Percentiles rank a stretch among this genome's conserved stretches.
These are phyloP conservation scores for Procambarus virginalis DNA, from an alignment of 1,140 invertebrate genomes.

Conservation along the genomic window DNA sequence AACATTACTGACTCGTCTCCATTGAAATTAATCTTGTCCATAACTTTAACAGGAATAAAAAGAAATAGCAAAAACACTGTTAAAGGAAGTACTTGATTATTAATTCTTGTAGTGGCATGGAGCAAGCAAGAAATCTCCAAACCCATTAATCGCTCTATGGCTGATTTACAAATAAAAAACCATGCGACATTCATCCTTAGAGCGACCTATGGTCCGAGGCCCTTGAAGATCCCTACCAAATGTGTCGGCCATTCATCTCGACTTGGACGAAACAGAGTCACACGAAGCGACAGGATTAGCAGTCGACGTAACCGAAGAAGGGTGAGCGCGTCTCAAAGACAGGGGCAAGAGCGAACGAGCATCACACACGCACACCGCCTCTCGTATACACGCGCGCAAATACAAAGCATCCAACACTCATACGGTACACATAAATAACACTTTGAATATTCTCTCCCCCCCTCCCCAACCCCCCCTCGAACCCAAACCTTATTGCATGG, in stretches of 20 bases:
- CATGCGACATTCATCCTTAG: conserved; percentile 21
- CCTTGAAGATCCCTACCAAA: background rate
- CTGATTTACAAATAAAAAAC: conserved; percentile 26
- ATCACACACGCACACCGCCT: background rate
- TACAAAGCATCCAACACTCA: conserved; percentile 11
- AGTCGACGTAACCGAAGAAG: background rate
- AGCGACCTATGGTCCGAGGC: background rate
- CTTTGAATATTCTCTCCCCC: background rate
- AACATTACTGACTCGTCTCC: too few relatives aligned
- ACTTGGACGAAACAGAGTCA: too few relatives aligned
- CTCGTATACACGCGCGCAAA: background rate
- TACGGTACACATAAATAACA: conserved; percentile 8
- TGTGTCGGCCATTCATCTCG: background rate
- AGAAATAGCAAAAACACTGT: too few relatives aligned
- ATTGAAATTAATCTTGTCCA: too few relatives aligned
- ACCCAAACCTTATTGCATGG: background rate
- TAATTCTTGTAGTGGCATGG: background rate
- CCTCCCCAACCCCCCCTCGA: background rate
- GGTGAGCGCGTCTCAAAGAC: background rate
- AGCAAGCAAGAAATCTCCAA: background rate
- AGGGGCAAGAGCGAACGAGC: background rate
- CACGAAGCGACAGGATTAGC: background rate
- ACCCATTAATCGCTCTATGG: conserved; percentile 24
- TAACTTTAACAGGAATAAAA: too few relatives aligned
- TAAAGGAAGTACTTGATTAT: too few relatives aligned